Evolutionary conservation across 2,797 vertebrate genomes (phyloP), one percentile per base, ranked within the genome.

Genomic region (Neoniphon sammara): DNA sequence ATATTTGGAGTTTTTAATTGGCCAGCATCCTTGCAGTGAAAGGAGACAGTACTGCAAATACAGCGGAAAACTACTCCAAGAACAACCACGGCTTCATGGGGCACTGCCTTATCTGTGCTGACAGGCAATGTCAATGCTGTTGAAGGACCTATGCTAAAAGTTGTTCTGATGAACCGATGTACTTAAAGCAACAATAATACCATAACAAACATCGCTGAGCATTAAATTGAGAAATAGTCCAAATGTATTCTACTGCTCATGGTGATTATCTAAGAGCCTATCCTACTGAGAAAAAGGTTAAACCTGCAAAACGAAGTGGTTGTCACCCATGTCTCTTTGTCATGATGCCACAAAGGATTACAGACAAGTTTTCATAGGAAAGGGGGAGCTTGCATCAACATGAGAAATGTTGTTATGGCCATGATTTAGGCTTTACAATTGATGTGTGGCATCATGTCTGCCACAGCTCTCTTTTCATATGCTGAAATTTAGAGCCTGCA

Each of bases 1-100:
- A 84, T 67, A 90, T 90, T 92, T 85, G 17, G 73, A 78, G 70
- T 66, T 80, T 84, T 84, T 92, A 92, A 93, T 91, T 93, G 89
- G 88, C 85, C 77, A 27, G 78, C 78, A 75, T 85, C 80, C 83
- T 85, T 21, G 74, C 31, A 5, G 85, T 73, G 83, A 86, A 73
- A 70, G 60, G 49, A 87, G 88, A 90, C 87, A 89, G 88, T 82
- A 85, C 49, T 91, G 91, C 90, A 75, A 87, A 86, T 85, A 49
- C 89, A 86, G 90, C 82, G 49, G 78, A 91, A 90, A 89, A 72
- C 30, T 36, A 31, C 81, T 84, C 73, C 75, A 67, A 73, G 62
- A 84, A 81, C 66, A 57, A 77, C 71, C 61, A 56, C 66, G n/a
- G 75, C 66, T 55, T 78, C 66, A 65, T 39, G 21, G 81, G 53